These are phyloP conservation scores for Zingel zingel DNA, from an alignment of 2,113 vertebrate species.

Conservation along the genomic window DNA sequence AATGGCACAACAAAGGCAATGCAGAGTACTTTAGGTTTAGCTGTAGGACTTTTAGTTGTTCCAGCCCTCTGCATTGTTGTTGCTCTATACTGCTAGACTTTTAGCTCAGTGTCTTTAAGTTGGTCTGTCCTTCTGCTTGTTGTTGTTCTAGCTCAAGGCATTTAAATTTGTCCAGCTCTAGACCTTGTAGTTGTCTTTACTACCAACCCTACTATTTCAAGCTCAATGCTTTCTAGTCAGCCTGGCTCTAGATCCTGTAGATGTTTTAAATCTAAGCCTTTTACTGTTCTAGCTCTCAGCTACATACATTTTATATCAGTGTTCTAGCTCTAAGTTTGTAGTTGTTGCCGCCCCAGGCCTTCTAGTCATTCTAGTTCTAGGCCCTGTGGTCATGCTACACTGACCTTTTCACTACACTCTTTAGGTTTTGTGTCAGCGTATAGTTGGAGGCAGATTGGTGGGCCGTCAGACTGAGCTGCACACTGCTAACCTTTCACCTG, in stretches of 20 bases:
- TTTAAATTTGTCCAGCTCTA: no score
- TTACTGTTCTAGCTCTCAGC: background rate
- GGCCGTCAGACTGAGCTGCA: constrained; percentile 3
- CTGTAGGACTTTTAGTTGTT: background rate
- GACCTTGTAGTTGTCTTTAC: no score
- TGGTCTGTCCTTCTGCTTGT: no score
- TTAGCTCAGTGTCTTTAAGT: no score
- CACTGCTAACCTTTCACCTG: constrained; percentile 38
- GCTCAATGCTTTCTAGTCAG: background rate
- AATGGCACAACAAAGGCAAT: no score
- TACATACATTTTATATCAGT: background rate
- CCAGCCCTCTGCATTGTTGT: background rate
- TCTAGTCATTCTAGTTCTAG: background rate
- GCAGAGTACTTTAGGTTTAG: no score
- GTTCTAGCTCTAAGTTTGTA: background rate
- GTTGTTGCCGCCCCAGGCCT: background rate
- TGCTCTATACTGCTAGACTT: no score
- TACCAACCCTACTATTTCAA: background rate
- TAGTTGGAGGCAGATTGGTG: constrained; percentile 32
- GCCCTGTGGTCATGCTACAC: background rate
- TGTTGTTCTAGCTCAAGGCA: background rate
- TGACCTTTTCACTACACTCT: constrained; percentile 19
- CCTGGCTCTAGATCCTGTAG: background rate
- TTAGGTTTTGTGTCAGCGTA: background rate
- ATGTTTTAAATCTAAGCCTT: no score